A percentile compares a stretch with the other conserved stretches of the same genome.
phyloP scores from a whole-genome alignment of 2,797 vertebrate species.

The Sebastes baramenuke region DNA sequence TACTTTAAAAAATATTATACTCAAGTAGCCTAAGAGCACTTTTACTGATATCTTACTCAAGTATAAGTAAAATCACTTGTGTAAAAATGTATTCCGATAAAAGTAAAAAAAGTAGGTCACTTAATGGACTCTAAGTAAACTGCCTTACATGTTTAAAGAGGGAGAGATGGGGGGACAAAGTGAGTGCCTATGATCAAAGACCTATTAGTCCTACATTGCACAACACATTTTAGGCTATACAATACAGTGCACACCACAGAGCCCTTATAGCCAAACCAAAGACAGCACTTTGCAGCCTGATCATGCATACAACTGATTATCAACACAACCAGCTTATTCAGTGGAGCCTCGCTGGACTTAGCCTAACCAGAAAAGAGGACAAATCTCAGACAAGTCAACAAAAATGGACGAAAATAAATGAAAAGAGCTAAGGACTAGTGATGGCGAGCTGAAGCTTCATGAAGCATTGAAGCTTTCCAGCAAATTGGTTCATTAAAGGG shows the following conservation, averaged over 20 bases:
- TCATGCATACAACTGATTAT: background rate
- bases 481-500: too few species aligned
- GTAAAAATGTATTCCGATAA: background rate
- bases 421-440: background rate
- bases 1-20: background rate
- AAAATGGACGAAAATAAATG: background rate
- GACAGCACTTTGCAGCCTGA: background rate
- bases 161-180: background rate
- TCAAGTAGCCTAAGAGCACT: background rate
- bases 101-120: background rate
- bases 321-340: background rate
- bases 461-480: too few species aligned
- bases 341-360: background rate
- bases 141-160: background rate
- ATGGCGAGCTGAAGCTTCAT: too few species aligned
- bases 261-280: too few species aligned
- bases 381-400: background rate
- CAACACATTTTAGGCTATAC: background rate
- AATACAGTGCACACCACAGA: background rate
- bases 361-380: background rate
- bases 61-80: background rate
- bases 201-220: background rate
- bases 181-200: background rate
- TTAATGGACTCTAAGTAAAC: background rate
- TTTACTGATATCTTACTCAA: background rate